A percentile compares a stretch with the other conserved stretches of the same genome.
These are phyloP conservation scores for Epinotia nisella DNA, from an alignment of 2,888 invertebrate species.

Conservation along the genomic window DNA sequence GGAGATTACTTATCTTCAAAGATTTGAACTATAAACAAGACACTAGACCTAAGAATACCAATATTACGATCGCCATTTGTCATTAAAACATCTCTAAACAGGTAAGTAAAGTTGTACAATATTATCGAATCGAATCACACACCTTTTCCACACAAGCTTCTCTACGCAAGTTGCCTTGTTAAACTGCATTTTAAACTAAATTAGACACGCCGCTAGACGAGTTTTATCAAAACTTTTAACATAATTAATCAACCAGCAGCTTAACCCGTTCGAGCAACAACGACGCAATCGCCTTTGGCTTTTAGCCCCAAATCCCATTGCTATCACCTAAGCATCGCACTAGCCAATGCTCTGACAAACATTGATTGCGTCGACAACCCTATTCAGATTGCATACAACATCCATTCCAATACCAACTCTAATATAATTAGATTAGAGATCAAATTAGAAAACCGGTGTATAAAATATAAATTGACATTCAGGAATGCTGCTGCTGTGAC, in stretches of 20 bases:
- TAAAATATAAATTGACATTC: constrained; percentile 10
- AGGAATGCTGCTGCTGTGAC: constrained; percentile 1
- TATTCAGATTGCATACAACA: constrained; percentile 39
- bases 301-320: constrained; percentile 22
- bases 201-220: neutral
- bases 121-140: no score
- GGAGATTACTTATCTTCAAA: no score
- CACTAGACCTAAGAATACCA: no score
- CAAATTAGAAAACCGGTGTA: neutral
- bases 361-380: constrained; percentile 55
- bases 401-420: constrained; percentile 2
- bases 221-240: neutral
- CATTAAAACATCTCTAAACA: no score
- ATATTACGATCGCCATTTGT: no score
- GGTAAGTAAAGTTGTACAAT: no score
- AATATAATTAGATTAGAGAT: neutral
- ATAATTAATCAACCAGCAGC: constrained; percentile 9
- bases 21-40: no score
- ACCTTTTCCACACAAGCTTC: no score
- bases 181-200: neutral
- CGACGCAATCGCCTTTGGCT: constrained; percentile 35
- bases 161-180: no score
- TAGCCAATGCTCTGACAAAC: constrained; percentile 47
- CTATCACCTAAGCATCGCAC: constrained; percentile 25
- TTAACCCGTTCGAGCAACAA: neutral